phyloP scores from a whole-genome alignment of 2,888 invertebrate genomes.

The Pyrgus malvae region DNA sequence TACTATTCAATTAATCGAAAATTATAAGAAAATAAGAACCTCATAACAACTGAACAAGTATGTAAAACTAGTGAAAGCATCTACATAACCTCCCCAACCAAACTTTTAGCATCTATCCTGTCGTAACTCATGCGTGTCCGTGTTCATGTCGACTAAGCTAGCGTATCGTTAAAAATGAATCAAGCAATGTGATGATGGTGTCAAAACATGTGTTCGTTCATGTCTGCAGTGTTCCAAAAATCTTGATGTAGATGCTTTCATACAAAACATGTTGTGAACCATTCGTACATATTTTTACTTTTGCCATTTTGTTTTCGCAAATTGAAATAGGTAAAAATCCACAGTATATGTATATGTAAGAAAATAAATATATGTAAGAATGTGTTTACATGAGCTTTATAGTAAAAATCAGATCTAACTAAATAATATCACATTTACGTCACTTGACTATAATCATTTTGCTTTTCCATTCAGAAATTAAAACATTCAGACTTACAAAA shows the following conservation, averaged over 20 bases:
- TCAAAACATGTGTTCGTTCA: neutral
- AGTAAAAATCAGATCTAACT: conserved; percentile 36
- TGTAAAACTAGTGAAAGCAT: conserved; percentile 37
- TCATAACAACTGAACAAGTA: conserved; percentile 33
- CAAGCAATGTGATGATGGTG: conserved; percentile 8
- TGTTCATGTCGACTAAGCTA: neutral
- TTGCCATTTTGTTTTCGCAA: no score
- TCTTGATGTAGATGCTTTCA: conserved; percentile 31
- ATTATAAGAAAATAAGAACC: neutral
- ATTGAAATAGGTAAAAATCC: no score
- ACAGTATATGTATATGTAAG: no score
- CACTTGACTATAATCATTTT: conserved; percentile 45
- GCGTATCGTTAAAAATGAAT: conserved; percentile 1
- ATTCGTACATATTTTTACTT: conserved; percentile 5
- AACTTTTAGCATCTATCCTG: neutral
- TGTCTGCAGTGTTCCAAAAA: neutral
- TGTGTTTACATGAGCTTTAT: neutral
- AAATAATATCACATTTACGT: conserved; percentile 44
- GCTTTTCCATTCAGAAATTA: conserved; percentile 6
- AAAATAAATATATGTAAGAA: neutral
- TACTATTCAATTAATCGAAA: no score
- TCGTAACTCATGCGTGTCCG: neutral
- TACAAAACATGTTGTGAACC: conserved; percentile 2
- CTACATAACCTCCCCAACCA: conserved; percentile 28
- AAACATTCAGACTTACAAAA: no score